phyloP scores from a whole-genome alignment of 2,888 invertebrate genomes.

The Uropetala carovei region DNA sequence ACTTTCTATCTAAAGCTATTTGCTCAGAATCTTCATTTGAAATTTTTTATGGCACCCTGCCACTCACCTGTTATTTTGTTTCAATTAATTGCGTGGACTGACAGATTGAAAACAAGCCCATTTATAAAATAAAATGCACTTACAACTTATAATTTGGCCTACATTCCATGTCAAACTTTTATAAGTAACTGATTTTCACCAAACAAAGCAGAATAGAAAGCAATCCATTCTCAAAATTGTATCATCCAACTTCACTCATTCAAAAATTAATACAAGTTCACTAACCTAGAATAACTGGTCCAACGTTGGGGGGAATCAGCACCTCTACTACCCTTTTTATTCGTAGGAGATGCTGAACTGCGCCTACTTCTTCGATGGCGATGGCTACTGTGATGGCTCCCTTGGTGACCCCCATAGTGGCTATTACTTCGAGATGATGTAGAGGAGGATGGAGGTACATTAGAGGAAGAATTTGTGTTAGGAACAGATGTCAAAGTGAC shows the following conservation, averaged over 20 bases:
- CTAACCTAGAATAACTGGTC: conserved; percentile 41
- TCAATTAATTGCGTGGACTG: too few relatives aligned
- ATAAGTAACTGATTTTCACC: too few relatives aligned
- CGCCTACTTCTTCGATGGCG: conserved; percentile 53
- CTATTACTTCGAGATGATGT: conserved; percentile 55
- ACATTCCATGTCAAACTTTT: too few relatives aligned
- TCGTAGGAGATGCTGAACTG: conserved; percentile 24
- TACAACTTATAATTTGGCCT: too few relatives aligned
- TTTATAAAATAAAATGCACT: too few relatives aligned
- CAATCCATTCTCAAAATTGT: background rate
- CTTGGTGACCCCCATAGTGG: conserved; percentile 37
- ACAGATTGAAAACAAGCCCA: too few relatives aligned
- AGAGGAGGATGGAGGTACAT: conserved; percentile 6
- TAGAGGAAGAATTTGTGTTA: conserved; percentile 30
- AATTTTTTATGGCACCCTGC: too few relatives aligned
- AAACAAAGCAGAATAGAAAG: background rate
- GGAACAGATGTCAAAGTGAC: conserved; percentile 52
- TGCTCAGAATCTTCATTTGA: too few relatives aligned
- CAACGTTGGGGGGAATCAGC: conserved; percentile 60
- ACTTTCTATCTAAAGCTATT: too few relatives aligned
- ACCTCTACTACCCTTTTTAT: conserved; percentile 40
- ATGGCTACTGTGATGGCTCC: conserved; percentile 60
- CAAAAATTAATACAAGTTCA: background rate
- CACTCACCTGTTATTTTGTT: too few relatives aligned
- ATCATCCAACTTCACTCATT: background rate